Evolutionary conservation across 2,888 invertebrate species (phyloP).

Genomic region (Acronicta leporina): DNA sequence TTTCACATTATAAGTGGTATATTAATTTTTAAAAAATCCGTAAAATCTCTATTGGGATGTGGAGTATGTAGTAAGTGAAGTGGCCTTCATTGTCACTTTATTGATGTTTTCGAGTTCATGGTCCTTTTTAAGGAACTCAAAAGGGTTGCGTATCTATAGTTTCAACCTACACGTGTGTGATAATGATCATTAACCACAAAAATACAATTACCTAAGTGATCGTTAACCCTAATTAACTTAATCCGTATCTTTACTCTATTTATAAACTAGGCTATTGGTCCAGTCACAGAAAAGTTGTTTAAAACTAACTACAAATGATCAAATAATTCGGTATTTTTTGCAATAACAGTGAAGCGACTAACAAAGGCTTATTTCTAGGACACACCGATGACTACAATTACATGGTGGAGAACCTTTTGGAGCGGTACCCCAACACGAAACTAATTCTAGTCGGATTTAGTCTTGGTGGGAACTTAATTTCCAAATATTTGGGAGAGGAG

Average conservation of each 20-base stretch:
- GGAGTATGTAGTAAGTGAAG: no score
- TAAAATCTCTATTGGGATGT: no score
- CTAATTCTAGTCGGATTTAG: conserved; percentile 97
- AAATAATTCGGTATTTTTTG: neutral
- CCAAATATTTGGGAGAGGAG: conserved; percentile 97
- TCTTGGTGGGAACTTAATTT: conserved; percentile 97
- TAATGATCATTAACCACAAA: conserved; percentile 3
- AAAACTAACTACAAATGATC: neutral
- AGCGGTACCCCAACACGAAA: conserved; percentile 93
- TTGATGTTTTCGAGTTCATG: no score
- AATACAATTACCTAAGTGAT: conserved; percentile 15
- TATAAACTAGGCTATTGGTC: conserved; percentile 8
- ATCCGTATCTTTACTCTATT: conserved; percentile 1
- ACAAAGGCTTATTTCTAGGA: conserved; percentile 86
- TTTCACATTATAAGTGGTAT: no score
- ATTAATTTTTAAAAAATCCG: no score
- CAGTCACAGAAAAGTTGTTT: conserved; percentile 1
- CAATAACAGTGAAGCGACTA: neutral
- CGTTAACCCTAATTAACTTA: conserved; percentile 27
- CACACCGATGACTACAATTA: conserved; percentile 96
- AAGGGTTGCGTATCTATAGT: no score
- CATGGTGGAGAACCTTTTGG: conserved; percentile 93
- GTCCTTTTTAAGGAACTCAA: no score
- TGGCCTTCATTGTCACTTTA: no score
- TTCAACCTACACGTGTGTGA: neutral